Base-by-base conservation (phyloP, 2,113 vertebrate species). In the Strigops habroptila region DNA sequence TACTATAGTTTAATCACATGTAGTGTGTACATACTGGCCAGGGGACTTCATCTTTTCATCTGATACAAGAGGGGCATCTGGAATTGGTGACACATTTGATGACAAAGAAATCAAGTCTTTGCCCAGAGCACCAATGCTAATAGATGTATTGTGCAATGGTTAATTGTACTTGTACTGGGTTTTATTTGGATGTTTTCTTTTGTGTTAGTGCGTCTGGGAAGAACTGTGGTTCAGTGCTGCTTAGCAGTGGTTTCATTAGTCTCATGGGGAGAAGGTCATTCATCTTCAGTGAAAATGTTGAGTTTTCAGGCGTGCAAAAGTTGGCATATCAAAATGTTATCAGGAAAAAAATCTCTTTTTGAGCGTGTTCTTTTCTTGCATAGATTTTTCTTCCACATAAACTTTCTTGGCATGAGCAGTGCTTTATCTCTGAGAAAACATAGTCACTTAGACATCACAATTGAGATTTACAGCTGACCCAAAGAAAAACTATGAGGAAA, bases 171-270 rank as follows among this genome's bases (percentile, higher is more conserved):
- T n/a, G 41, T 91, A 71, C 86, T 93, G 3, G 7, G 71, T 69
- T 95, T 95, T 82, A 69, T 87, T 91, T 79, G 84, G 60, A 82
- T 92, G 60, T 84, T 93, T 96, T 96, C 87, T 93, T 97, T 86
- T 86, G 73, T 94, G 80, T 94, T 80, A 48, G 81, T 75, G 73
- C 90, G 91, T 87, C 80, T 93, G 95, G 91, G 94, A 92, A 94
- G 85, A 93, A 12, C 43, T 10, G 2, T 51, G 62, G 57, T 94
- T 95, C 90, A 94, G 8, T 53, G 65, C 93, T 90, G 89, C 53
- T 73, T 65, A 67, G 73, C 91, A 75, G 70, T 71, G 73, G 37
- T 94, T 93, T 93, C 49, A 59, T 81, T 81, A 68, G 88, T 93
- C 84, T 95, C 93, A 14, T 43, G 85, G 41, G 88, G 43, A 24